phyloP scores from a whole-genome alignment of 2,113 vertebrate genomes.

The Sus scrofa region T2T-Sscrofa CM000816.6:89622001-89622500 shows the following conservation, averaged over 20 bases:
- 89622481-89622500: neutral
- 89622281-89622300: neutral
- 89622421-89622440: neutral
- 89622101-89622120: neutral
- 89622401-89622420: neutral
- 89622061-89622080: neutral
- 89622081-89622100: slow-evolving; percentile 5
- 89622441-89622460: neutral
- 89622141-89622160: neutral
- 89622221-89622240: neutral
- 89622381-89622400: neutral
- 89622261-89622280: neutral
- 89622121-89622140: neutral
- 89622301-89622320: neutral
- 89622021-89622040: slow-evolving; percentile 30
- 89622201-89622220: neutral
- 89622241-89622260: neutral
- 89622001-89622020: neutral
- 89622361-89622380: neutral
- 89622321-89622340: neutral
- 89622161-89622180: neutral
- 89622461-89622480: neutral
- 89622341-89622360: neutral
- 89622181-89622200: neutral
- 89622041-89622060: slow-evolving; percentile 44